Percentiles rank a stretch among this genome's conserved stretches.
Evolutionary conservation across 2,888 invertebrate genomes (phyloP).

Genomic region (Himalopsyche tibetana): DNA sequence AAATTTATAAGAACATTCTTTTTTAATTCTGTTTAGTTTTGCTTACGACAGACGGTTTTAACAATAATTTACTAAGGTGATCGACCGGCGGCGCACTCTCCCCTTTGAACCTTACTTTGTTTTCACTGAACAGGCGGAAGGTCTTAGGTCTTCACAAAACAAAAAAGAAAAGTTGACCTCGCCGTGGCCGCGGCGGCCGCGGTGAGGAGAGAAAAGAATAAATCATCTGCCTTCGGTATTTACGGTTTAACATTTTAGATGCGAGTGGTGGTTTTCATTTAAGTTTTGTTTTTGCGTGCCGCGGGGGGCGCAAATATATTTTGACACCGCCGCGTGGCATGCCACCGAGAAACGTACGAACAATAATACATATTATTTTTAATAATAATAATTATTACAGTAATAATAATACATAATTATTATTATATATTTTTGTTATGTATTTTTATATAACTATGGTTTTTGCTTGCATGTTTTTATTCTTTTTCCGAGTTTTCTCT

Average conservation of each 20-base stretch:
- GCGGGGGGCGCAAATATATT: conserved; percentile 36
- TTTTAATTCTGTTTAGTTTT: conserved; percentile 37
- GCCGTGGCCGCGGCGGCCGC: too few species aligned
- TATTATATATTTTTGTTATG: conserved; percentile 58
- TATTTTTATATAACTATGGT: conserved; percentile 62
- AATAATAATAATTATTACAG: conserved; percentile 34
- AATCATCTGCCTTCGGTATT: conserved; percentile 12
- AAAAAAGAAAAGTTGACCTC: conserved; percentile 45
- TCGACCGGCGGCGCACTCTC: conserved; percentile 42
- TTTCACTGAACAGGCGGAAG: conserved; percentile 12
- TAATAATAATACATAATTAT: conserved; percentile 52
- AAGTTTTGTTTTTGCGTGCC: conserved; percentile 36
- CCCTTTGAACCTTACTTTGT: conserved; percentile 48
- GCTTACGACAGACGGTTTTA: conserved; percentile 48
- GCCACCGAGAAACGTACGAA: conserved; percentile 62
- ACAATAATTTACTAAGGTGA: conserved; percentile 59
- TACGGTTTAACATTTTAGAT: conserved; percentile 38
- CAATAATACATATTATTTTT: conserved; percentile 56
- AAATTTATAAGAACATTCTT: conserved; percentile 54
- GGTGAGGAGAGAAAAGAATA: conserved; percentile 46
- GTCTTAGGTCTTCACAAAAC: conserved; percentile 46
- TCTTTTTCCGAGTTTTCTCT: conserved; percentile 55
- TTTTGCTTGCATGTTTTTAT: conserved; percentile 60
- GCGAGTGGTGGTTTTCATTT: conserved; percentile 46
- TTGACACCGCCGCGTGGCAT: conserved; percentile 59